Base-by-base conservation (phyloP, 2,888 invertebrate genomes). In the Agrotis puta region DNA sequence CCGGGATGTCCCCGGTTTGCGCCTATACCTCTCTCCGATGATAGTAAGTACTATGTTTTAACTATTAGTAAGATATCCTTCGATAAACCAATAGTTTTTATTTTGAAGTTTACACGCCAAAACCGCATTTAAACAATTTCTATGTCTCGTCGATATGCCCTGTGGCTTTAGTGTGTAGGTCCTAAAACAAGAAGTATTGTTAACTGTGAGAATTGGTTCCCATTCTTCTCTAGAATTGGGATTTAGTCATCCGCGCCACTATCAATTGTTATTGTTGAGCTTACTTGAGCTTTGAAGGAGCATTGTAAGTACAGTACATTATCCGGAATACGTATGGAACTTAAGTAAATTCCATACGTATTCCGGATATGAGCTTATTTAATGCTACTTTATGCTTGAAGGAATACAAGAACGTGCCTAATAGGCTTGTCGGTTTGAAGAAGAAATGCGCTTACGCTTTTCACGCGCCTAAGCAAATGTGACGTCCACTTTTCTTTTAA, bases 1-100 rank as follows among this genome's bases (percentile, higher is more conserved):
- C 97, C 97, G 0, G 97, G 97, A 0, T 97, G 97, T 77, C 97
- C 97, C 0, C 90, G 94, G 39, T 96, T 96, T 66, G 94, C 96
- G 0, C 95, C 95, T 0, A 85, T 96, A 75, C 96, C 96, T 2
- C 92, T 96, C n/a, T 94, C 96, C 6, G 96, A 96, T 83, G 95
- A 95, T 22, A 95, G 96, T 96, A 77, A 90, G 95, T 92, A 45
- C 53, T 54, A 16, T 47, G 20, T 74, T 20, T 64, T 39, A 20
- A 24, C 3, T 20, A 18, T 33, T 0, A 3, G 4, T 56, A 39
- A 9, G 11, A 11, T 9, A 7, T 39, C 39, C 39, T 39, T 39
- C 39, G 39, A 39, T 11, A 39, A 1, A 9, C 39, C 11, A 39
- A 39, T 39, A 39, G 39, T 39, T 39, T 11, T 39, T 39, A 39